These are phyloP conservation scores for Cerastis rubricosa DNA, from an alignment of 2,888 invertebrate species.

Conservation along the genomic window DNA sequence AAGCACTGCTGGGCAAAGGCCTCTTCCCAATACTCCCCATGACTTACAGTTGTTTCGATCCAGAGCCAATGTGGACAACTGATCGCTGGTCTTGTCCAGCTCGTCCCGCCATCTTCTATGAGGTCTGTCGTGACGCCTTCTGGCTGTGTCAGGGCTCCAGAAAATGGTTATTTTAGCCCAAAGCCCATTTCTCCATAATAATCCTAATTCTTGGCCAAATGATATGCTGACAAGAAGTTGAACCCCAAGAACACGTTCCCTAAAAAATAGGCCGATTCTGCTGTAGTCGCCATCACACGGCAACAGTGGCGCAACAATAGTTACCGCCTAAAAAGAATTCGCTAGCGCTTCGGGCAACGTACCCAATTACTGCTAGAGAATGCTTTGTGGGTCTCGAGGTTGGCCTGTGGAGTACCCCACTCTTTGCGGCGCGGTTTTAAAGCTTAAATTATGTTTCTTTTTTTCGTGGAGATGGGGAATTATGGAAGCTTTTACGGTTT, in stretches of 20 bases:
- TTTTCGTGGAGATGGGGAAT: conserved; percentile 22
- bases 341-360: conserved; percentile 60
- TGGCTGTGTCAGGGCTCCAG: no score
- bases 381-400: conserved; percentile 53
- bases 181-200: no score
- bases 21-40: no score
- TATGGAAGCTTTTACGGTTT: neutral
- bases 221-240: neutral
- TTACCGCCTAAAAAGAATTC: conserved; percentile 41
- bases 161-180: no score
- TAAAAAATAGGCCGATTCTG: neutral
- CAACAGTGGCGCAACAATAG: conserved; percentile 47
- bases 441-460: conserved; percentile 27
- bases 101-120: no score
- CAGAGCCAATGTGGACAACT: no score
- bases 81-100: no score
- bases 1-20: no score
- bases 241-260: neutral
- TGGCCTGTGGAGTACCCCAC: conserved; percentile 21
- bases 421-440: conserved; percentile 36
- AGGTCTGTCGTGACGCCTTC: no score
- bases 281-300: neutral
- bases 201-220: neutral
- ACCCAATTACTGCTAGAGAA: conserved; percentile 62
- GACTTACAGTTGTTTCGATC: no score